These are phyloP conservation scores for Drosophila nigrodunni DNA, from an alignment of 1,140 invertebrate genomes.

Conservation along the genomic window DNA sequence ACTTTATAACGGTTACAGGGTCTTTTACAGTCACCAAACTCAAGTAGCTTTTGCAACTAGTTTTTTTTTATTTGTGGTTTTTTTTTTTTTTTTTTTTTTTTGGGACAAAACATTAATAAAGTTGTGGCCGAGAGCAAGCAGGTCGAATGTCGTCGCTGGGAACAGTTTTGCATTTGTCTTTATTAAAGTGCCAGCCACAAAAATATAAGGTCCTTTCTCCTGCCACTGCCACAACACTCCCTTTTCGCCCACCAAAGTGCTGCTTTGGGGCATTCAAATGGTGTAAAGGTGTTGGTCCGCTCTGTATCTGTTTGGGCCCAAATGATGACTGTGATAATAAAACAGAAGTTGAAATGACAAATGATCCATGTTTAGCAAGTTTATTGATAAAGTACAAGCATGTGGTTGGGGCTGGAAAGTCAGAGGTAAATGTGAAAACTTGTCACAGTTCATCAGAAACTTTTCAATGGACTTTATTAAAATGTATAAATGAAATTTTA, in stretches of 20 bases:
- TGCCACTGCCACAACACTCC: background rate
- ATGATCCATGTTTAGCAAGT: slow-evolving; percentile 24
- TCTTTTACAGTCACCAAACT: too few relatives aligned
- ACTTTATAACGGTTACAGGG: too few relatives aligned
- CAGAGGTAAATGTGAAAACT: slow-evolving; percentile 17
- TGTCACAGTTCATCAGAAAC: slow-evolving; percentile 18
- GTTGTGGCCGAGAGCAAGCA: slow-evolving; percentile 19
- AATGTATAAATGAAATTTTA: background rate
- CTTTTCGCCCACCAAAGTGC: background rate
- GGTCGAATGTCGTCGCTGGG: slow-evolving; percentile 53
- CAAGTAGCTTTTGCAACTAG: background rate
- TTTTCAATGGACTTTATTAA: slow-evolving; percentile 14
- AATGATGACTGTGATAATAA: slow-evolving; percentile 29
- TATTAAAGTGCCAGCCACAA: slow-evolving; percentile 35
- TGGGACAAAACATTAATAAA: slow-evolving; percentile 68
- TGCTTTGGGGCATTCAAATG: slow-evolving; percentile 15
- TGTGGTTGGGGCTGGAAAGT: background rate
- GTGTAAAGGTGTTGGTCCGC: slow-evolving; percentile 18
- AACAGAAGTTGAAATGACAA: slow-evolving; percentile 23
- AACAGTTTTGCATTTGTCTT: slow-evolving; percentile 72
- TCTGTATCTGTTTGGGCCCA: background rate
- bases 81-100: slow-evolving; percentile 39
- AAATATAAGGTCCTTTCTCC: background rate
- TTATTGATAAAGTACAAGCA: slow-evolving; percentile 21
- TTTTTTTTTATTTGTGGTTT: slow-evolving; percentile 19